Base-by-base conservation (phyloP, 2,797 vertebrate species). In the Benthosema pterotum region DNA sequence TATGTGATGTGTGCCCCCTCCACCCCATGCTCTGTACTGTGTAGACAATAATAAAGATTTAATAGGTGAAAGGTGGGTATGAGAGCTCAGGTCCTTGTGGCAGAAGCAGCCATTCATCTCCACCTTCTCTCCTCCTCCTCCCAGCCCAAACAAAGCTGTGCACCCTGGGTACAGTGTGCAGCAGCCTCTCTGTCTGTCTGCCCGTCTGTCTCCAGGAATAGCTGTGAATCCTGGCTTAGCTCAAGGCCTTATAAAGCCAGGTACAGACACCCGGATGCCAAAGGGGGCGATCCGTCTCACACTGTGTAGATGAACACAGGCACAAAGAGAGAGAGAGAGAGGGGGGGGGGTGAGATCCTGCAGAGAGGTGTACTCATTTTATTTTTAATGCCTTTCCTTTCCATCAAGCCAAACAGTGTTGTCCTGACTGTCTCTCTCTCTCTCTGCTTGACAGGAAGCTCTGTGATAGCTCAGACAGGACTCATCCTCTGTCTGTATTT, bases 171-270 rank as follows among this genome's bases (percentile, higher is more conserved):
- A 81, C 77, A 0, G 32, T 63, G 62, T 0, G 55, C 57, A 42
- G 53, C 65, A 57, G 60, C 62, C 12, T 17, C 15, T n/a, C 32
- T 38, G 8, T 38, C 32, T 38, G 32, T 38, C 32, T 38, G 32
- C 7, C 32, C 11, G 32, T 38, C 11, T 16, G 22, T 78, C 71
- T 83, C 84, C 89, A 84, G 82, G 80, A 89, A 87, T 83, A 88
- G 82, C 71, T 61, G 32, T 38, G 14, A 0, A 60, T 72, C 71
- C 77, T 80, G 82, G 72, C 72, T 67, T 54, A 13, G 60, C 76
- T 83, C 65, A 80, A 55, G 56, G 69, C 89, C 89, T 87, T 90
- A 88, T 88, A 90, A 88, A 90, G 89, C 65, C 83, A 84, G 85
- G 82, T 87, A 80, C 71, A 5, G 77, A 46, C 66, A 49, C 73